Base-by-base conservation (phyloP, 1,140 invertebrate genomes). In the Drosophila fuyamai region DNA sequence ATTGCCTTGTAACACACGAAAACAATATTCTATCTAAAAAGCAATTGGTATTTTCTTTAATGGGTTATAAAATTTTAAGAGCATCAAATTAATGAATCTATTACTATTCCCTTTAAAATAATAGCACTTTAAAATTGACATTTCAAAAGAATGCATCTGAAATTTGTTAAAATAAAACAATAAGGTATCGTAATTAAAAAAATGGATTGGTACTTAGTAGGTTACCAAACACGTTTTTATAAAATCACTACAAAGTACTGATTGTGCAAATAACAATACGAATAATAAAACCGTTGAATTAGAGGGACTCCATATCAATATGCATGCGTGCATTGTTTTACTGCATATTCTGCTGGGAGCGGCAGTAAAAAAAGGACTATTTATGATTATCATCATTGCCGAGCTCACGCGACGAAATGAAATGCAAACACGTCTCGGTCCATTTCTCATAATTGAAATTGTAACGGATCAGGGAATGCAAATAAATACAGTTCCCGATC, bases 381-480 rank as follows among this genome's bases (percentile, higher is more conserved):
- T 75, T 65, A 63, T 75, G 62, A 57, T 63, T 76, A 71, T 57
- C 70, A 74, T 66, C 60, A 54, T 32, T 53, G 55, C 46, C 51
- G 68, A 41, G 53, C 40, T 53, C 50, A 16, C 32, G 63, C 73
- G 50, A 51, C 40, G 71, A 76, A 76, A 76, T 76, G 60, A 75
- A 76, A 76, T 76, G 71, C 72, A 76, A 76, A 76, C 73, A 76
- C 71, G 54, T 54, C 53, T 53, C 72, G 59, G 50, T 27, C 71
- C 71, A 75, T 75, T 75, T 66, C 53, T 75, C 72, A 76, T 72
- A 72, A 72, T 76, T 76, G 73, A 76, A 76, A 76, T 76, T 75
- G 73, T 76, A 76, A 72, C 68, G 68, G 68, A 72, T 72, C 68
- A 72, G 68, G 53, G 68, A 72, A 58, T 50, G 68, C 68, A 72